Evolutionary conservation across 2,888 invertebrate genomes (phyloP).

Genomic region (Automeris io): DNA sequence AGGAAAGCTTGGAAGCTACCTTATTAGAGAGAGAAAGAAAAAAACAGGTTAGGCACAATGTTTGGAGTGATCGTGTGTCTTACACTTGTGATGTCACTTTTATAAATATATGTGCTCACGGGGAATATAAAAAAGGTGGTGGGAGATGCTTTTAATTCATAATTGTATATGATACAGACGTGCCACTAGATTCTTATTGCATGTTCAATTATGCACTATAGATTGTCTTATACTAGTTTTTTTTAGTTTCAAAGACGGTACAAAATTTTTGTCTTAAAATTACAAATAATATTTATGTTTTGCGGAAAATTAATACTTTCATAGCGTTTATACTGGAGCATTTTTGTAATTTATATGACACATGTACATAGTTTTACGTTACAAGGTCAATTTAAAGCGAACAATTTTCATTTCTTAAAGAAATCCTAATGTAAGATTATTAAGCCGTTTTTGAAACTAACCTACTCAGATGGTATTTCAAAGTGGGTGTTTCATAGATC

Average conservation of each 20-base stretch:
- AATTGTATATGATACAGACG: not conserved
- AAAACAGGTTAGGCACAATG: constrained; percentile 50
- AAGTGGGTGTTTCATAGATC: not conserved
- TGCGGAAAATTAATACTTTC: no score
- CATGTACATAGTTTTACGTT: no score
- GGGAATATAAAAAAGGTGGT: constrained; percentile 3
- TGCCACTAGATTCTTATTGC: not conserved
- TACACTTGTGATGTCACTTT: constrained; percentile 10
- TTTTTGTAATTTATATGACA: no score
- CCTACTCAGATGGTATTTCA: not conserved
- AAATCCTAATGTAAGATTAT: no score
- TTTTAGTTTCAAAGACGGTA: no score
- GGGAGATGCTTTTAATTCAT: not conserved
- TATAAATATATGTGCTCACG: constrained; percentile 3
- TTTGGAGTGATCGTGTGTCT: constrained; percentile 22
- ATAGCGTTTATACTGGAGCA: no score
- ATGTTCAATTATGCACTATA: not conserved
- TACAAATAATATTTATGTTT: no score
- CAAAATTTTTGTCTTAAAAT: no score
- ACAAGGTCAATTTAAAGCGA: no score
- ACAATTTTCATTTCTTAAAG: no score
- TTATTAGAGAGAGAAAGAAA: constrained; percentile 42
- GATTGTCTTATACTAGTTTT: no score
- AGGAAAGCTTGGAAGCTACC: constrained; percentile 32
- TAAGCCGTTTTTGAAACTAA: not conserved